phyloP scores from a whole-genome alignment of 1,140 invertebrate species.

The Pseudomyrmex sp. region DNA sequence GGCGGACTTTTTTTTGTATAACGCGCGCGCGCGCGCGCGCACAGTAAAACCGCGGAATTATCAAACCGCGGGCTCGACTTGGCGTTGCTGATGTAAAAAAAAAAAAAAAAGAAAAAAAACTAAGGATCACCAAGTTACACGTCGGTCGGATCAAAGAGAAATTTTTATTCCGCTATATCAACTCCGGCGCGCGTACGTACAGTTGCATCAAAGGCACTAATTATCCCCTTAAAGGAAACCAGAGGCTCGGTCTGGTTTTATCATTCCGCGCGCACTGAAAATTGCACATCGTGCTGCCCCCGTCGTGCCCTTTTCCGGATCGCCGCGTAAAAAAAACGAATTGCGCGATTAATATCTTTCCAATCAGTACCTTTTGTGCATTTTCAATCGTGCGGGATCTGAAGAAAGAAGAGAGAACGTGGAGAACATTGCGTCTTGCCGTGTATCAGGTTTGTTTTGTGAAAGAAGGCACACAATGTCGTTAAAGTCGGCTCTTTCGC shows the following conservation, averaged over 20 bases:
- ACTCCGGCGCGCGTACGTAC: too few species aligned
- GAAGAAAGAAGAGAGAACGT: too few species aligned
- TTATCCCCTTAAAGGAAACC: constrained; percentile 6
- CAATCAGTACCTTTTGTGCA: too few species aligned
- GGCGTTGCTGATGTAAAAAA: constrained; percentile 4
- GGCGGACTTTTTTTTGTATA: constrained; percentile 8
- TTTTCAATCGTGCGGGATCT: too few species aligned
- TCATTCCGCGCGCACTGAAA: not conserved
- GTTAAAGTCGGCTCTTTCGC: too few species aligned
- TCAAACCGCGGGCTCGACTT: constrained; percentile 27
- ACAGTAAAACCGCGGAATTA: constrained; percentile 17
- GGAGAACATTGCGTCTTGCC: too few species aligned
- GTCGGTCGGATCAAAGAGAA: constrained; percentile 31
- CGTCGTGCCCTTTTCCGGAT: too few species aligned
- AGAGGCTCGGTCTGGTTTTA: not conserved
- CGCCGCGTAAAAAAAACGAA: too few species aligned
- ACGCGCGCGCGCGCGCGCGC: not conserved
- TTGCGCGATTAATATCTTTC: too few species aligned
- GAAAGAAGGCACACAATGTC: too few species aligned
- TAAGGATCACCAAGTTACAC: constrained; percentile 20
- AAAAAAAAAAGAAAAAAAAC: too few species aligned
- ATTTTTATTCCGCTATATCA: constrained; percentile 17
- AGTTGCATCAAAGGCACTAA: constrained; percentile 16
- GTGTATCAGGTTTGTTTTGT: too few species aligned
- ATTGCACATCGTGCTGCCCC: not conserved